Percentiles rank a stretch among this genome's conserved stretches.
These are phyloP conservation scores for Petrocephalus microphthalmus DNA, from an alignment of 2,113 vertebrate species.

Conservation along the genomic window DNA sequence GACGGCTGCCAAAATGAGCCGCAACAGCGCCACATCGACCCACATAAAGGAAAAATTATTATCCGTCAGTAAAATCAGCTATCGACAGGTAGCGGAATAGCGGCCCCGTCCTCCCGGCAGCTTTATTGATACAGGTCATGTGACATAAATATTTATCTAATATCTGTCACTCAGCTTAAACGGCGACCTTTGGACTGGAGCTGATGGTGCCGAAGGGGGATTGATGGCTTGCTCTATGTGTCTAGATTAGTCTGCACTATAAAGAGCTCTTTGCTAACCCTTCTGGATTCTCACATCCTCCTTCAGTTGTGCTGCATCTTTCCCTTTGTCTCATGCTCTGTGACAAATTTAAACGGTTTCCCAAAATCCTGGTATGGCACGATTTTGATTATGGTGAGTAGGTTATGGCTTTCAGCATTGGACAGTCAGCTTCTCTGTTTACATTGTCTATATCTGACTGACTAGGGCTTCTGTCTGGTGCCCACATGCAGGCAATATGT, in stretches of 20 bases:
- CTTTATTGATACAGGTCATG: constrained; percentile 93
- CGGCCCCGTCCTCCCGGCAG: constrained; percentile 62
- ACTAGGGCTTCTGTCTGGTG: neutral
- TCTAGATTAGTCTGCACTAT: constrained; percentile 62
- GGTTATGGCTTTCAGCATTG: constrained; percentile 39
- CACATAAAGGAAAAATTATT: constrained; percentile 80
- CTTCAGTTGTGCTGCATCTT: constrained; percentile 57
- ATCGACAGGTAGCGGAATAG: constrained; percentile 90
- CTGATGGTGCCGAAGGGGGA: constrained; percentile 23
- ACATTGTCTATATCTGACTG: constrained; percentile 23
- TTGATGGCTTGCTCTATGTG: constrained; percentile 54
- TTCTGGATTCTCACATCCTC: constrained; percentile 54
- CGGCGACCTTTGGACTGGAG: constrained; percentile 69
- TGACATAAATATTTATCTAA: constrained; percentile 97
- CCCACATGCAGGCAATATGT: neutral
- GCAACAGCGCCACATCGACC: constrained; percentile 77
- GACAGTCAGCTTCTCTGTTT: constrained; percentile 61
- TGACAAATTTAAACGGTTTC: constrained; percentile 50
- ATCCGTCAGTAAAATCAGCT: constrained; percentile 95
- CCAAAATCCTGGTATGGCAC: constrained; percentile 34
- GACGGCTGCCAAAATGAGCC: constrained; percentile 56
- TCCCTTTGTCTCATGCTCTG: constrained; percentile 18
- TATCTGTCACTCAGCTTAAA: constrained; percentile 86
- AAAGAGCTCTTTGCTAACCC: constrained; percentile 70
- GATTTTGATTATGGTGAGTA: constrained; percentile 40